Base-by-base conservation (phyloP, 1,140 invertebrate species). In the Bombus vancouverensis region DNA sequence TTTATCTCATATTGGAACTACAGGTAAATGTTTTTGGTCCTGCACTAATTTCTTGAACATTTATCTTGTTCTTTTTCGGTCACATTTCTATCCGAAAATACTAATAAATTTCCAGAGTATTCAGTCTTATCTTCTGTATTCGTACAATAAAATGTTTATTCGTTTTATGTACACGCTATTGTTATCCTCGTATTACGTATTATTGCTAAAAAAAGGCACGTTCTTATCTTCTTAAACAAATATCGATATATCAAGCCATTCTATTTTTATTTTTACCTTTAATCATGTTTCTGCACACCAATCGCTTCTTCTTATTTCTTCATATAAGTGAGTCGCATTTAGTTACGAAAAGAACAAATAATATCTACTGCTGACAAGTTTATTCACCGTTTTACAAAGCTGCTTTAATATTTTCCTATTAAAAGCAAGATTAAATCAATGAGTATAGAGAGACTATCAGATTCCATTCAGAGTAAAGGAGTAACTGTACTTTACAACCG, bases 401-500 rank as follows among this genome's bases (percentile, higher is more conserved):
- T 25, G 34, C 18, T 22, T 70, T 37, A 70, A 39, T 72, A 25
- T 25, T 72, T 39, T 39, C 12, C 25, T 53, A 53, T 53, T 53
- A 18, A 53, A n/a, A 28, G 47, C 10, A 15, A 25, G 47, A 47
- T 39, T 34, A 8, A 44, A 75, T 75, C 73, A 34, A 34, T 6
- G n/a, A 34, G 3, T 53, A 62, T 62, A 25, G 6, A 44, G 32
- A 32, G 28, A 39, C 6, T 59, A 78, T 78, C 75, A 66, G 75
- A 78, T 78, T 32, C 8, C 37, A 78, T 65, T n/a, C 28, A 25
- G n/a, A 65, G 65, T 59, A 78, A 42, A 65, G 75, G 37, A 42
- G 0, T 65, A 42, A 78, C 75, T 78, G 75, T 78, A 42, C 28
- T 37, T 62, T 62, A 77, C 75, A 73, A 73, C 28, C n/a, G 72